A percentile compares a stretch with the other conserved stretches of the same genome.
phyloP scores from a whole-genome alignment of 2,888 invertebrate genomes.

The Eustalomyia histrio region DNA sequence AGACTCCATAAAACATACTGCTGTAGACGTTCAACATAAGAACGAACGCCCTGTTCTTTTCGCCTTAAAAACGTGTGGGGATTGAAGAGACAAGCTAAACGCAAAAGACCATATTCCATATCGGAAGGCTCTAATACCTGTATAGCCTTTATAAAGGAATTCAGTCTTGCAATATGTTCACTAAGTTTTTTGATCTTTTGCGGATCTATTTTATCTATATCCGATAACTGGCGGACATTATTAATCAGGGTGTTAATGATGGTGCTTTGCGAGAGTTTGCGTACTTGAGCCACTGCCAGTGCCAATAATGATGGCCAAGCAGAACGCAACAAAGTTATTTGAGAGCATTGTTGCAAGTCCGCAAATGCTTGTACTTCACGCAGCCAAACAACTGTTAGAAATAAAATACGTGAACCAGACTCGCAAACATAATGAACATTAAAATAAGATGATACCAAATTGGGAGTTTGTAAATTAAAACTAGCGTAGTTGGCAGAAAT shows the following conservation, averaged over 20 bases:
- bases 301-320: constrained; percentile 97
- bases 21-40: constrained; percentile 75
- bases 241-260: constrained; percentile 88
- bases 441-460: constrained; percentile 91
- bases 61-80: constrained; percentile 82
- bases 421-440: constrained; percentile 97
- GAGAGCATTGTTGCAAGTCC: constrained; percentile 89
- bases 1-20: constrained; percentile 73
- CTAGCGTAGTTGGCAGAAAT: constrained; percentile 85
- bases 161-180: constrained; percentile 89
- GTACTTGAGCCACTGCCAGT: constrained; percentile 93
- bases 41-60: constrained; percentile 72
- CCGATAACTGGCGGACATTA: constrained; percentile 80
- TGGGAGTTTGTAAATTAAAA: constrained; percentile 88
- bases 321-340: constrained; percentile 90
- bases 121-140: constrained; percentile 88
- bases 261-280: constrained; percentile 87
- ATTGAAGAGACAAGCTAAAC: constrained; percentile 91
- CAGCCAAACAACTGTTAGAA: constrained; percentile 94
- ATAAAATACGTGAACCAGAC: constrained; percentile 94
- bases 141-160: constrained; percentile 89
- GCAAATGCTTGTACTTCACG: constrained; percentile 91
- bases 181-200: constrained; percentile 88
- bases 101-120: constrained; percentile 92
- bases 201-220: constrained; percentile 86